Conservation (phyloP, 2,888 invertebrate genomes). For the Psylliodes chrysocephalus region DNA sequence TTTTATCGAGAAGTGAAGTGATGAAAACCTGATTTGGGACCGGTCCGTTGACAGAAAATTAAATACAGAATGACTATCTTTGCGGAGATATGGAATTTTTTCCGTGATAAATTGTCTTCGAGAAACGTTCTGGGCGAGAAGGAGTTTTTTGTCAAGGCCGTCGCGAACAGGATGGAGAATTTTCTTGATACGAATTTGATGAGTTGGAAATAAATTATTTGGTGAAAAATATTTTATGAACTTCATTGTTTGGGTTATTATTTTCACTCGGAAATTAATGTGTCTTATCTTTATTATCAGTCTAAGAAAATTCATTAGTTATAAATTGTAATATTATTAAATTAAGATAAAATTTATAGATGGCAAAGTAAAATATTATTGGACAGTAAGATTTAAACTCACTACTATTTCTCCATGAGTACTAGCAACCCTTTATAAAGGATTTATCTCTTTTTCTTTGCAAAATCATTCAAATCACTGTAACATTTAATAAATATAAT, state of each 20-base stretch:
- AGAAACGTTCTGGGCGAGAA: neutral
- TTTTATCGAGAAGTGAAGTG: constrained; percentile 24
- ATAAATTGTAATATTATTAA: too few species aligned
- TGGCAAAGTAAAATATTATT: too few species aligned
- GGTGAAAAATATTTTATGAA: neutral
- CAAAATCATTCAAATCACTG: too few species aligned
- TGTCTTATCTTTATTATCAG: too few species aligned
- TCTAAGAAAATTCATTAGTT: too few species aligned
- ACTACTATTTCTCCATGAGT: too few species aligned
- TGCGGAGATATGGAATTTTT: constrained; percentile 10
- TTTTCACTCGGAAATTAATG: neutral
- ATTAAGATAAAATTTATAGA: too few species aligned
- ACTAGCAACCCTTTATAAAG: too few species aligned
- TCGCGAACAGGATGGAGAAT: neutral
- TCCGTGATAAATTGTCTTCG: constrained; percentile 11
- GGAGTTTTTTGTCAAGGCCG: neutral
- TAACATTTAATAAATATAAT: too few species aligned
- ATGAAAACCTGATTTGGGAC: constrained; percentile 27
- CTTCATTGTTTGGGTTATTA: neutral
- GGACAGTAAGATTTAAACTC: too few species aligned
- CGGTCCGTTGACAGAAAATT: constrained; percentile 23
- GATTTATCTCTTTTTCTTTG: too few species aligned
- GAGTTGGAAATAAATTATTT: neutral
- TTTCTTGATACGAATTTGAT: neutral
- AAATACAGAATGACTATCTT: constrained; percentile 23